Evolutionary conservation across 2,888 invertebrate species (phyloP).

Genomic region (Crioceris asparagi): DNA sequence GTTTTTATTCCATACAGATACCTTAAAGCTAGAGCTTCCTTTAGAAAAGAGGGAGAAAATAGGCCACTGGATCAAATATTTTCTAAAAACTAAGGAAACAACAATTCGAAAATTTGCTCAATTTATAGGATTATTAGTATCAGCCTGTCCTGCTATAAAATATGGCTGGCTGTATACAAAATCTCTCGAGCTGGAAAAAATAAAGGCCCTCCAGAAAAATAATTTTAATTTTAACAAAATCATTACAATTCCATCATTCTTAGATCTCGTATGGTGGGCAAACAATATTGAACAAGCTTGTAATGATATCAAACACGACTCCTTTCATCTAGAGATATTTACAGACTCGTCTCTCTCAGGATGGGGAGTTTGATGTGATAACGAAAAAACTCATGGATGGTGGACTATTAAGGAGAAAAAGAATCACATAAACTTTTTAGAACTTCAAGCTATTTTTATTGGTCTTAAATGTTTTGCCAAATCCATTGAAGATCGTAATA

Average conservation of each 20-base stretch:
- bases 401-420: slow-evolving; percentile 14
- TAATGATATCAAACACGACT: slow-evolving; percentile 4
- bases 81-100: not conserved
- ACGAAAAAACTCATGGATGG: slow-evolving; percentile 13
- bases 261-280: slow-evolving; percentile 9
- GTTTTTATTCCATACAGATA: slow-evolving; percentile 13
- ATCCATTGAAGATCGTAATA: slow-evolving; percentile 4
- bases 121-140: slow-evolving; percentile 16
- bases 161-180: slow-evolving; percentile 27
- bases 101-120: slow-evolving; percentile 8
- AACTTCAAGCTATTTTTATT: slow-evolving; percentile 10
- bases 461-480: slow-evolving; percentile 15
- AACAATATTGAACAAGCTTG: not conserved
- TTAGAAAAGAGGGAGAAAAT: slow-evolving; percentile 7
- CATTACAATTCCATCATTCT: slow-evolving; percentile 5
- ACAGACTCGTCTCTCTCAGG: slow-evolving; percentile 14
- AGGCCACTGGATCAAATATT: not conserved
- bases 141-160: slow-evolving; percentile 24
- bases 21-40: slow-evolving; percentile 6
- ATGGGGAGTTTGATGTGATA: slow-evolving; percentile 17
- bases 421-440: slow-evolving; percentile 15
- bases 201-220: slow-evolving; percentile 9
- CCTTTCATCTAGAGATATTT: slow-evolving; percentile 12
- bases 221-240: slow-evolving; percentile 3
- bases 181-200: slow-evolving; percentile 14